Base-by-base conservation (phyloP, 2,113 vertebrate genomes). In the Apus apus region DNA sequence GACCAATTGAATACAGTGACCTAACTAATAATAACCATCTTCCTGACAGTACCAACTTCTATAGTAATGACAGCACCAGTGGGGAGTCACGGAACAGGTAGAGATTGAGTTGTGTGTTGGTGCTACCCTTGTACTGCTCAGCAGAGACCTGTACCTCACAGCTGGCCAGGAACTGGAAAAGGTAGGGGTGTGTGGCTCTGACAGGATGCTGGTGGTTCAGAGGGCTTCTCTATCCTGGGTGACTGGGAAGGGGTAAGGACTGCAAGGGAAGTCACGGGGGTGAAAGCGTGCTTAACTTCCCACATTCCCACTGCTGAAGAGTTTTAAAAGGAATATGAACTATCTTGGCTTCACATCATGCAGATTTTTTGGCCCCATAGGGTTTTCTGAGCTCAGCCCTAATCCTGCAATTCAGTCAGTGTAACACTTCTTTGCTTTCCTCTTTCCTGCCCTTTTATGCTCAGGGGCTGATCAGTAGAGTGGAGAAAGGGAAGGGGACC, bases 51-150 rank as follows among this genome's bases (percentile, higher is more conserved):
- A 92, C 97, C 73, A 96, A 93, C 94, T 97, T 97, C 94, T 97
- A 64, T 96, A 96, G 87, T 97, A 97, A 96, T 53, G 94, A 92
- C 27, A 96, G 97, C 95, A 97, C 97, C 94, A 95, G 93, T 30
- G 97, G 97, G 97, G 98, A 98, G 92, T 97, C 98, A 0, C 97
- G 96, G 86, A 98, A 98, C 97, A 98, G 98, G 98, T 98, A 98
- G 98, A 98, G 95, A 54, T 95, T 94, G 87, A 84, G 71, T 61
- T 80, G 86, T 87, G 87, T 97, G 80, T 96, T 95, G 96, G 95
- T 94, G 96, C 98, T 97, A 97, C 96, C 97, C 94, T 97, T 94
- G 66, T 97, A 97, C 98, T 96, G 89, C 98, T 94, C 96, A 96
- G 94, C 97, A 97, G 96, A 97, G 97, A 97, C 97, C 54, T 82